Evolutionary conservation across 2,888 invertebrate genomes (phyloP).

Genomic region (Orthosia gothica): DNA sequence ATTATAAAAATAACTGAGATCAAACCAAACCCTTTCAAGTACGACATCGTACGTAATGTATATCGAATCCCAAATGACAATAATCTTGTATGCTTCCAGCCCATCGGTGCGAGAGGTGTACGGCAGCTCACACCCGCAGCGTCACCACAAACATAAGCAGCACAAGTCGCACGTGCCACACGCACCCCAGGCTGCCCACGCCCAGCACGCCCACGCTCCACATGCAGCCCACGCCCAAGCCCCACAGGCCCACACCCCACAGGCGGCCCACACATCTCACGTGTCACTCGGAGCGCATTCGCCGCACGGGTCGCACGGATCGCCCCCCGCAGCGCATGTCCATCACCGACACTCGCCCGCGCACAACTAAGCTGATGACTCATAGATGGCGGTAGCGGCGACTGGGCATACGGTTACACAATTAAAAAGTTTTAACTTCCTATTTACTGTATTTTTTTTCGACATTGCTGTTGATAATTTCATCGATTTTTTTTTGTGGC

Average conservation of each 20-base stretch:
- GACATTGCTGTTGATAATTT: constrained; percentile 6
- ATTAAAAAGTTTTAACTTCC: neutral
- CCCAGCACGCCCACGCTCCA: neutral
- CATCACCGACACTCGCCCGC: constrained; percentile 59
- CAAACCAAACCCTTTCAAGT: neutral
- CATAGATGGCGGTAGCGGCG: constrained; percentile 44
- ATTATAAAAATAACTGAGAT: neutral
- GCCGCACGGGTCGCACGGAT: constrained; percentile 9
- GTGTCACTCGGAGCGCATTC: neutral
- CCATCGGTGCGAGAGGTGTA: constrained; percentile 87
- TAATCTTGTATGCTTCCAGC: constrained; percentile 71
- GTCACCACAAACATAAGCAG: constrained; percentile 78
- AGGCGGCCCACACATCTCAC: neutral
- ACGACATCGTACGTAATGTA: no score
- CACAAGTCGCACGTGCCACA: constrained; percentile 53
- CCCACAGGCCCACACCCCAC: neutral
- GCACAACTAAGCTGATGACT: constrained; percentile 68
- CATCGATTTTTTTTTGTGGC: neutral
- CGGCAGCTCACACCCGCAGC: constrained; percentile 85
- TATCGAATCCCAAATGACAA: neutral
- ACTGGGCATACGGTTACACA: constrained; percentile 43
- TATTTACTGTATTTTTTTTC: constrained; percentile 2
- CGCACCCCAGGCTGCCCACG: neutral
- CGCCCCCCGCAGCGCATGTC: constrained; percentile 27
- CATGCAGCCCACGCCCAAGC: neutral